Percentiles rank a stretch among this genome's conserved stretches.
These are phyloP conservation scores for Amazona finschi DNA, from an alignment of 2,797 vertebrate species.

Conservation along the genomic window DNA sequence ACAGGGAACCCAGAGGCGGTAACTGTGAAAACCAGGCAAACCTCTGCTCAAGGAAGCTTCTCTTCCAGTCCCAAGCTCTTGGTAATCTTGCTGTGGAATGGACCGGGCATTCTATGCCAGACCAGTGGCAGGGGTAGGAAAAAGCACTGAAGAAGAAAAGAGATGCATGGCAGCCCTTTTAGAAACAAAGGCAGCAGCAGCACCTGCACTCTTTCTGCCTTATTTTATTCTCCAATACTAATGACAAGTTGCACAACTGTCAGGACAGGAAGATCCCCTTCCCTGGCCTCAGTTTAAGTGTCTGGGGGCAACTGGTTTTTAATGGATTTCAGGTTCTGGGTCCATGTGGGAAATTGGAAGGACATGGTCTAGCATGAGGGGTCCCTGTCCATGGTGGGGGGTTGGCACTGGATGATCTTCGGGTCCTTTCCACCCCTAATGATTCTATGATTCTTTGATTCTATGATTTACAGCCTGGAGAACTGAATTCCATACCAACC, in stretches of 20 bases:
- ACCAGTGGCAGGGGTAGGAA: not conserved
- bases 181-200: not conserved
- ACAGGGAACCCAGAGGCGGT: not conserved
- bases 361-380: not conserved
- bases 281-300: not conserved
- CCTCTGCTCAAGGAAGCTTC: not conserved
- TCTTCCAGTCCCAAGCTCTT: not conserved
- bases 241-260: not conserved
- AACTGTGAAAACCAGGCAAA: not conserved
- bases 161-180: not conserved
- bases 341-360: not conserved
- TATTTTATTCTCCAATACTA: not conserved
- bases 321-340: not conserved
- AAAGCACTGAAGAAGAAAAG: not conserved
- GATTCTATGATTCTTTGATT: not conserved
- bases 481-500: not conserved
- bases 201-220: not conserved
- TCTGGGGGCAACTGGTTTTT: not conserved
- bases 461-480: not conserved
- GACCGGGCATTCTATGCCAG: not conserved
- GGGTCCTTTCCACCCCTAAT: accelerated
- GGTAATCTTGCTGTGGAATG: not conserved
- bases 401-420: not conserved
- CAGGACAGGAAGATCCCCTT: not conserved
- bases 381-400: not conserved